phyloP scores from a whole-genome alignment of 37 sponge, comb jelly and placozoan genomes.

The Chondrilla cf. caribensis region DNA sequence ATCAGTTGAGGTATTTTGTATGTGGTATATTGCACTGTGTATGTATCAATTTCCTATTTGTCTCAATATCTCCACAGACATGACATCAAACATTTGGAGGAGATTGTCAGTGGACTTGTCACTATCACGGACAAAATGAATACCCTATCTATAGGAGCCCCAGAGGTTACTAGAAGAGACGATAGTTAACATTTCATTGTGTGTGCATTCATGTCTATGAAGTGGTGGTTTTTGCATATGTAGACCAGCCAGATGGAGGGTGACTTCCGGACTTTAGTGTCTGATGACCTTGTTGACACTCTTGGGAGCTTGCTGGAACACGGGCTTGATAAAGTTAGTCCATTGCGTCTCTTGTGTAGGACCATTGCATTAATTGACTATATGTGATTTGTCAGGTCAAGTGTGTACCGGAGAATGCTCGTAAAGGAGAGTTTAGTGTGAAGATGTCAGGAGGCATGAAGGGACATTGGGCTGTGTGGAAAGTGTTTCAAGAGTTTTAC shows the following conservation, averaged over 20 bases:
- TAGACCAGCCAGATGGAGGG: background rate
- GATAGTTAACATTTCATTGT: too few species aligned
- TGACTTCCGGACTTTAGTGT: background rate
- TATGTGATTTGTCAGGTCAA: background rate
- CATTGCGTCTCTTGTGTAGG: too few species aligned
- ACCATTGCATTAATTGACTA: too few species aligned
- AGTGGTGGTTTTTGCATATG: too few species aligned
- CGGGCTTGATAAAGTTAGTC: background rate
- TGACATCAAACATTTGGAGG: background rate
- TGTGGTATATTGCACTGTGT: background rate
- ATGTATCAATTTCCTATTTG: background rate
- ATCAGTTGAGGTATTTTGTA: conserved; percentile 9
- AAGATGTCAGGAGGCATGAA: conserved; percentile 11
- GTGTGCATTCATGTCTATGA: too few species aligned
- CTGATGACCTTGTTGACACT: background rate
- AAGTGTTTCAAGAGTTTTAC: background rate
- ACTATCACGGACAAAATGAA: background rate
- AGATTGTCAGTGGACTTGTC: background rate
- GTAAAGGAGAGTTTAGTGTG: background rate
- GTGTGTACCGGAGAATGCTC: background rate
- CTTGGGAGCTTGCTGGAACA: background rate
- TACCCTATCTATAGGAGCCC: too few species aligned
- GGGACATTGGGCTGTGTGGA: conserved; percentile 10
- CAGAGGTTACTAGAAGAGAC: too few species aligned
- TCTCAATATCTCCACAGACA: background rate